Evolutionary conservation across 2,113 vertebrate species (phyloP), one percentile per base, ranked within the genome.

Genomic region (Pterocles orientalis): DNA sequence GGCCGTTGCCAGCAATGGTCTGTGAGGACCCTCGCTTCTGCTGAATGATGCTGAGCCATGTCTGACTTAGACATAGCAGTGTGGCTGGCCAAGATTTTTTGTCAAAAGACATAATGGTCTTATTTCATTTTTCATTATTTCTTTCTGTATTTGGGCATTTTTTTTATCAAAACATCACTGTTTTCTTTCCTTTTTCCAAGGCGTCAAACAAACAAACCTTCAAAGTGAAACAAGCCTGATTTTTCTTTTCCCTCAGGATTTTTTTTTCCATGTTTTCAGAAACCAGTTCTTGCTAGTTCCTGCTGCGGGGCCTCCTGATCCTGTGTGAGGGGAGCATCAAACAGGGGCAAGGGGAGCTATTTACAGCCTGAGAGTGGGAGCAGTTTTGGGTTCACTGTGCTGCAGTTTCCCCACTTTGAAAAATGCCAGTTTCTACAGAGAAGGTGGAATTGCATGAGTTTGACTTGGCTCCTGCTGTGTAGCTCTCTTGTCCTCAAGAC

Each of bases 261-360:
- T 88, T 76, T 21, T 79, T 94, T 94, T 80, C 75, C 54, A 33
- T 54, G 58, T 92, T 88, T 86, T 75, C 58, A 80, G 62, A 86
- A 93, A 82, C 12, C 34, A 78, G 43, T 73, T 90, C 54, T 94
- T 0, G 1, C 60, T 85, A 69, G 82, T 91, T 47, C 54, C 29
- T 76, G 34, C 48, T 94, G 66, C 62, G 80, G 64, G 87, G 85
- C 64, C 64, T 82, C 51, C 56, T 1, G 3, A 10, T 69, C 41
- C 36, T 2, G 4, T 7, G 7, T 0, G 1, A 65, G 39, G 45
- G 54, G 29, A 95, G 41, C 78, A 82, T 76, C 61, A 87, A 68
- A 72, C 2, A 2, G 36, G 21, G 72, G 29, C 25, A 41, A 29
- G 29, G 45, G 76, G 9, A 4, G 19, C 31, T 54, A 8, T 66